Conservation (phyloP, 1,140 invertebrate genomes). For the Drosophila hydei region DNA sequence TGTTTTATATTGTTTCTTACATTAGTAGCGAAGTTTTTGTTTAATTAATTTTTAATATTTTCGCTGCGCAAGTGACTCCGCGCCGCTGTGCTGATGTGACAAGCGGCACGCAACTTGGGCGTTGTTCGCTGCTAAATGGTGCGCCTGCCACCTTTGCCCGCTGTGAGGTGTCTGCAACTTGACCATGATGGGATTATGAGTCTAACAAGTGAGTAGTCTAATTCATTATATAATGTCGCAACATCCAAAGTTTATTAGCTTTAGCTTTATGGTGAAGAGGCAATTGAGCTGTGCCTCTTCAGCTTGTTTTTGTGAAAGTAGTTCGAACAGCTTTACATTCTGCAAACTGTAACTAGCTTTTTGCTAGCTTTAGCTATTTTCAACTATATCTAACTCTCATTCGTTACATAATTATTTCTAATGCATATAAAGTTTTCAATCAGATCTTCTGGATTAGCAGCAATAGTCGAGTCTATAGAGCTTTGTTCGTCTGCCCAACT, state of each 20-base stretch:
- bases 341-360: too few relatives aligned
- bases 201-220: neutral
- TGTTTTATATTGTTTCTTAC: conserved; percentile 59
- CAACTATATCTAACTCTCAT: too few relatives aligned
- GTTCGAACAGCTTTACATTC: too few relatives aligned
- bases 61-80: conserved; percentile 25
- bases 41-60: conserved; percentile 64
- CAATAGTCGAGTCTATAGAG: too few relatives aligned
- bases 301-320: too few relatives aligned
- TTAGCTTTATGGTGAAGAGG: neutral
- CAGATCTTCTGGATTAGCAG: too few relatives aligned
- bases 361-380: too few relatives aligned
- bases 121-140: conserved; percentile 39
- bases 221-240: neutral
- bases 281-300: too few relatives aligned
- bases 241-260: neutral
- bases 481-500: too few relatives aligned
- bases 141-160: neutral
- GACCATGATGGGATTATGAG: conserved; percentile 16
- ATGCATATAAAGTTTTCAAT: too few relatives aligned
- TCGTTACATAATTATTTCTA: too few relatives aligned
- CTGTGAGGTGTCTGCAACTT: conserved; percentile 4
- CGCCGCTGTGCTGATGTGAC: conserved; percentile 41
- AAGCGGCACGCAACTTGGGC: conserved; percentile 54
- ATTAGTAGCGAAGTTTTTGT: conserved; percentile 58